Conservation (phyloP, 2,113 vertebrate species). For the Ptilonorhynchus violaceus region DNA sequence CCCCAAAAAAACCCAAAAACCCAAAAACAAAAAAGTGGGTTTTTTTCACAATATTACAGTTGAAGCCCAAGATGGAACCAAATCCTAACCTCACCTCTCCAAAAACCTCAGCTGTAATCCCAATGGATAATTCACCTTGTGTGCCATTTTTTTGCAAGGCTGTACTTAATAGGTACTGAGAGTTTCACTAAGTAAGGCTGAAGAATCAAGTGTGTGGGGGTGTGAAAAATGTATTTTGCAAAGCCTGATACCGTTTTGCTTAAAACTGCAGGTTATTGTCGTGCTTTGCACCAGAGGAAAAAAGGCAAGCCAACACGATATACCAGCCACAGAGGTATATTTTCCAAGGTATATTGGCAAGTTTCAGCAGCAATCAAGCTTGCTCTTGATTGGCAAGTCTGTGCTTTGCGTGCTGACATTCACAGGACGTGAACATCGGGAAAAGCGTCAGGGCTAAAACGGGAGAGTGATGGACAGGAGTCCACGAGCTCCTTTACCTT, state of each 20-base stretch:
- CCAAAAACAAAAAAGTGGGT: fast-evolving
- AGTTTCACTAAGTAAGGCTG: background rate
- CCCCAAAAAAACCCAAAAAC: background rate
- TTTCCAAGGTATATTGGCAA: background rate
- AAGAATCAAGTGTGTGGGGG: background rate
- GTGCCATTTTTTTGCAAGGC: background rate
- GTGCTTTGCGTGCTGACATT: background rate
- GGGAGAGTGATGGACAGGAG: background rate
- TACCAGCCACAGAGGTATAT: background rate
- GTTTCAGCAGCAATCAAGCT: background rate
- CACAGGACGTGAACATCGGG: background rate
- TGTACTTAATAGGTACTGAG: background rate
- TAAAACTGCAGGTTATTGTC: background rate
- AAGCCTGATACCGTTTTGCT: background rate
- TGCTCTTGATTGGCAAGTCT: background rate
- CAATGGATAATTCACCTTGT: background rate
- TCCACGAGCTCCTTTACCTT: background rate
- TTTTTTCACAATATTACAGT: background rate
- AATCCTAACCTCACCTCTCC: background rate
- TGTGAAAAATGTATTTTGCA: background rate
- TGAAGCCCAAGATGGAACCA: background rate
- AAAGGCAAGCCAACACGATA: background rate
- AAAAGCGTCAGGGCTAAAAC: background rate
- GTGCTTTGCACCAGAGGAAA: background rate
- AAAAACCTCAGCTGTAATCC: background rate